These are phyloP conservation scores for Cryptotis parvus DNA, from an alignment of 2,113 vertebrate species.

Conservation along the genomic window DNA sequence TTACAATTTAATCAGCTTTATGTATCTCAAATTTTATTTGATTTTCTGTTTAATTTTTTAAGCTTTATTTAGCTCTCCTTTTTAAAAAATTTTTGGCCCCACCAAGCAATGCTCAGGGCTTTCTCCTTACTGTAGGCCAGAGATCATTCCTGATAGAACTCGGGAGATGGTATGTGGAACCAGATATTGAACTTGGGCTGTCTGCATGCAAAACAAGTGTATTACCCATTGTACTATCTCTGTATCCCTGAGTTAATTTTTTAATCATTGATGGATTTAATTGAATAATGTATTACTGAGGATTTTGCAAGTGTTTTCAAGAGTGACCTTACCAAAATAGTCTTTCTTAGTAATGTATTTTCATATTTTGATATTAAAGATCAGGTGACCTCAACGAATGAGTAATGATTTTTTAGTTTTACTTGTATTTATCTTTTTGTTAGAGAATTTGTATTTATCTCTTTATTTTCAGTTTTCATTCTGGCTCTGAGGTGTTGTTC, in stretches of 20 bases:
- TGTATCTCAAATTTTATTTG: background rate
- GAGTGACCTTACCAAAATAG: background rate
- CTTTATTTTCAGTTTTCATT: background rate
- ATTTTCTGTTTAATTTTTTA: background rate
- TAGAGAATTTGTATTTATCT: background rate
- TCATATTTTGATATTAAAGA: background rate
- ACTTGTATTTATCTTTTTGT: constrained; percentile 10
- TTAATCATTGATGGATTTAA: background rate
- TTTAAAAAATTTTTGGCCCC: background rate
- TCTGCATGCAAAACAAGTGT: background rate
- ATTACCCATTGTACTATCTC: no score
- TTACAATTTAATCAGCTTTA: background rate
- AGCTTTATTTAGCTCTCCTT: no score
- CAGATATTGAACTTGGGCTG: background rate
- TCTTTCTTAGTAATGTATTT: constrained; percentile 32
- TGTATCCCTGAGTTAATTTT: background rate
- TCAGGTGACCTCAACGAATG: background rate
- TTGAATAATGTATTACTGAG: background rate
- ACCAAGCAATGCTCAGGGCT: background rate
- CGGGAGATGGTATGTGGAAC: background rate
- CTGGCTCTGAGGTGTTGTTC: background rate
- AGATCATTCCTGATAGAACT: no score
- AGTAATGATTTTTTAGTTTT: background rate
- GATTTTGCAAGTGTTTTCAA: background rate
- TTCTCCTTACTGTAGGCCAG: background rate